Base-by-base conservation (phyloP, 2,113 vertebrate genomes). In the Xiphophorus hellerii region DNA sequence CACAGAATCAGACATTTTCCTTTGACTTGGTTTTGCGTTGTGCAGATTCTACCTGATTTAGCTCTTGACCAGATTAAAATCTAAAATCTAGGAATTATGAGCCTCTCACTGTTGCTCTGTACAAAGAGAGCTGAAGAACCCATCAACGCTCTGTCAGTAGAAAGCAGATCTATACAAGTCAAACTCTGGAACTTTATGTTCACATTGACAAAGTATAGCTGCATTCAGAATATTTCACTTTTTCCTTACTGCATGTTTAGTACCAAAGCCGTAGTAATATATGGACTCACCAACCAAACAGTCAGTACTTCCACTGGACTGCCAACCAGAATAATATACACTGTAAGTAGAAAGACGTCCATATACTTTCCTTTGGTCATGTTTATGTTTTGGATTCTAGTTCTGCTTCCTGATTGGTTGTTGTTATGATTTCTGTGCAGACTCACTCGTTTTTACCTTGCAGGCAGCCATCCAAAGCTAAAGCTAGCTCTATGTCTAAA, bases 391-490 rank as follows among this genome's bases (percentile, higher is more conserved):
- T 1, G 62, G 25, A 37, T 37, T 37, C 10, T 11, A 37, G 35
- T 37, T 37, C 35, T 37, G 35, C 35, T 37, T 37, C 9, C 35
- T 37, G 35, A 37, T 31, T 69, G 31, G 39, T 42, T 71, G 39
- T 78, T n/a, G 9, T 48, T 27, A 11, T 69, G 33, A 7, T 62
- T 30, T 31, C 35, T 33, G 42, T 86, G 71, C 66, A 30, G 70
- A 84, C 84, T 94, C 92, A 92, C 89, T 78, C 83, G 15, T 95
- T 94, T 96, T 94, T 96, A 91, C 95, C 86, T 97, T 96, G 88
- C 96, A 97, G 97, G 94, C 93, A 84, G 89, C 76, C 92, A 84
- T 73, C 91, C 93, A 96, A 96, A 92, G 88, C 91, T 95, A 97
- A 96, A 94, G 91, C 93, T 95, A 96, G 93, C 68, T 85, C 66